Conservation (phyloP, 2,888 invertebrate species). For the Dicyrtomina minuta region DNA sequence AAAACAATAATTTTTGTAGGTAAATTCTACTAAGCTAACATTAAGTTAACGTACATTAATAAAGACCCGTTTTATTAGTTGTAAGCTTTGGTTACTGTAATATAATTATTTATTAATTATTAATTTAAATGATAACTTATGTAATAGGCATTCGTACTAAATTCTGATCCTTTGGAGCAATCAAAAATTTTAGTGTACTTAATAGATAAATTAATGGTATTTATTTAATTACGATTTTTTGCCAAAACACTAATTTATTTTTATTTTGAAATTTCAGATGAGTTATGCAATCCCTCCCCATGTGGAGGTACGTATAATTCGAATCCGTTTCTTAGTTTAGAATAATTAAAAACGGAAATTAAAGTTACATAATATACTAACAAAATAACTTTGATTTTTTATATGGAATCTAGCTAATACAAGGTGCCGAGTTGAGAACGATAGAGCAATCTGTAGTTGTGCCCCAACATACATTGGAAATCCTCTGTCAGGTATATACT, state of each 20-base stretch:
- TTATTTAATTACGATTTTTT: too few relatives aligned
- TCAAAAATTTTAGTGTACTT: too few relatives aligned
- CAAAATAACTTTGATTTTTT: not conserved
- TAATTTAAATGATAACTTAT: too few relatives aligned
- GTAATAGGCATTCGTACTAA: too few relatives aligned
- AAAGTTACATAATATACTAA: not conserved
- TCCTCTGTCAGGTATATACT: conserved; percentile 66
- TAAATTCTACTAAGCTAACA: too few relatives aligned
- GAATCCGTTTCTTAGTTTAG: not conserved
- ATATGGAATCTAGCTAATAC: conserved; percentile 37
- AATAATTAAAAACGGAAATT: not conserved
- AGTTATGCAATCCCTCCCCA: conserved; percentile 68
- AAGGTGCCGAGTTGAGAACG: conserved; percentile 67
- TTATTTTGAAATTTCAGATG: conserved; percentile 62
- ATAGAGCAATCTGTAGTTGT: conserved; percentile 77
- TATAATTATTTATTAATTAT: too few relatives aligned
- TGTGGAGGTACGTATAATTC: conserved; percentile 41
- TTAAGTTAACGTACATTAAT: too few relatives aligned
- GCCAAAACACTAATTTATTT: not conserved
- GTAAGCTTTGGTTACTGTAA: too few relatives aligned
- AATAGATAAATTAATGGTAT: too few relatives aligned
- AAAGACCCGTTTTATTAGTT: too few relatives aligned
- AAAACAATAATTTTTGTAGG: too few relatives aligned
- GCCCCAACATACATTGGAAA: conserved; percentile 76
- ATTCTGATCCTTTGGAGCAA: too few relatives aligned